Evolutionary conservation across 37 sponge, comb jelly and placozoan genomes (phyloP).

Genomic region (Lycopodina hypogea): DNA sequence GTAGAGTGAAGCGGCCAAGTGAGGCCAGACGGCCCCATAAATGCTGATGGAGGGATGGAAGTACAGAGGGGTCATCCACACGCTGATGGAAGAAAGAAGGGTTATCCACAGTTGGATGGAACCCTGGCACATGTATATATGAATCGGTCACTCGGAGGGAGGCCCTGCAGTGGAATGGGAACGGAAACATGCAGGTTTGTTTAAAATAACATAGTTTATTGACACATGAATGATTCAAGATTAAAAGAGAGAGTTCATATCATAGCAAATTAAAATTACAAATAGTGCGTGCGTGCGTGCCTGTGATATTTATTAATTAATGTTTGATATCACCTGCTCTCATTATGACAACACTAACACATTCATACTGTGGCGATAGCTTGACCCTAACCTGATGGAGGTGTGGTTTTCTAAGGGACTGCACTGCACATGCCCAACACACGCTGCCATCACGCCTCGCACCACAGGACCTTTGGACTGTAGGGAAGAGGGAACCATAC

Average conservation of each 20-base stretch:
- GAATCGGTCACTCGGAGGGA: conserved; percentile 55
- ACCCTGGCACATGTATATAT: conserved; percentile 59
- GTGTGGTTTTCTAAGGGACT: conserved; percentile 4
- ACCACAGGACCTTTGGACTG: conserved; percentile 54
- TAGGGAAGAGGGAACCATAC: conserved; percentile 13
- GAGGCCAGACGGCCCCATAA: conserved; percentile 65
- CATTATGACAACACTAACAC: neutral
- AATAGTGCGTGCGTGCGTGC: no score
- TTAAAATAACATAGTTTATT: no score
- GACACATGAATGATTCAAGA: no score
- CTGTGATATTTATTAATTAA: no score
- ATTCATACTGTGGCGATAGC: no score
- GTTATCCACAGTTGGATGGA: conserved; percentile 21
- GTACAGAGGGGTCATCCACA: conserved; percentile 41
- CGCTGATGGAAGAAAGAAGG: conserved; percentile 30
- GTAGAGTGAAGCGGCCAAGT: conserved; percentile 48
- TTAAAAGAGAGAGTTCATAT: no score
- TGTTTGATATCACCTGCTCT: no score
- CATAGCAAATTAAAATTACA: no score
- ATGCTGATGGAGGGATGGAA: conserved; percentile 67
- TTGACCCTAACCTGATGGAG: conserved; percentile 22
- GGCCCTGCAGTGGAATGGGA: conserved; percentile 6
- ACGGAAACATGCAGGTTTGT: no score
- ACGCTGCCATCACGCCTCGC: conserved; percentile 42
- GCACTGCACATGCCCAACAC: conserved; percentile 32